Conservation (phyloP, 2,113 vertebrate genomes). For the Python bivittatus region DNA sequence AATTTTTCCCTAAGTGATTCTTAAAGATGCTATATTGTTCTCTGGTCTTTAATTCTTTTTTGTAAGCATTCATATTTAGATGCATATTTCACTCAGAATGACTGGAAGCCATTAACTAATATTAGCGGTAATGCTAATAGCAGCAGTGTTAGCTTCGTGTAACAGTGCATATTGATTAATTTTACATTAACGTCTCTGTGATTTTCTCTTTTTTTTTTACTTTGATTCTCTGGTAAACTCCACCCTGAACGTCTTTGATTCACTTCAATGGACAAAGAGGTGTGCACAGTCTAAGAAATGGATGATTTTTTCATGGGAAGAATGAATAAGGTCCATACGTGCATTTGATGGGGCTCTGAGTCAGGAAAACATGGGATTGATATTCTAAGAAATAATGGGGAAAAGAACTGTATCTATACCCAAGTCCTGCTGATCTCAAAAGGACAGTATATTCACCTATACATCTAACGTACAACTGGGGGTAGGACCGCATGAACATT, state of each 20-base stretch:
- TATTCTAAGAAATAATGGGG: neutral
- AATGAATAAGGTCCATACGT: neutral
- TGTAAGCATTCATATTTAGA: constrained; percentile 3
- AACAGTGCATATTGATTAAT: neutral
- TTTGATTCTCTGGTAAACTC: neutral
- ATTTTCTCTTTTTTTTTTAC: neutral
- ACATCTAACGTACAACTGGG: neutral
- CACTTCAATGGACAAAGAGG: neutral
- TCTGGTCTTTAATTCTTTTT: neutral
- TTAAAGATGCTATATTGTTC: neutral
- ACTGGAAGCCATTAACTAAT: constrained; percentile 2
- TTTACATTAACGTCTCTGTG: neutral
- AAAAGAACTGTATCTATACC: neutral
- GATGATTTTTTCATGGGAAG: neutral
- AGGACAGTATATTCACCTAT: neutral
- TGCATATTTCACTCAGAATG: constrained; percentile 9
- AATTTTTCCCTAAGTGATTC: neutral
- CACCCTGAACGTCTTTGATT: neutral
- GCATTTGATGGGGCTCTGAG: neutral
- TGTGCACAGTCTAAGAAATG: neutral
- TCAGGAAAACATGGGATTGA: neutral
- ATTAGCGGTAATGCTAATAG: neutral
- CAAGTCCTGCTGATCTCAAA: neutral
- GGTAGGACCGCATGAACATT: neutral
- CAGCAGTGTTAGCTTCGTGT: neutral